Conservation (phyloP, 2,113 vertebrate genomes). For the Paralichthys olivaceus region DNA sequence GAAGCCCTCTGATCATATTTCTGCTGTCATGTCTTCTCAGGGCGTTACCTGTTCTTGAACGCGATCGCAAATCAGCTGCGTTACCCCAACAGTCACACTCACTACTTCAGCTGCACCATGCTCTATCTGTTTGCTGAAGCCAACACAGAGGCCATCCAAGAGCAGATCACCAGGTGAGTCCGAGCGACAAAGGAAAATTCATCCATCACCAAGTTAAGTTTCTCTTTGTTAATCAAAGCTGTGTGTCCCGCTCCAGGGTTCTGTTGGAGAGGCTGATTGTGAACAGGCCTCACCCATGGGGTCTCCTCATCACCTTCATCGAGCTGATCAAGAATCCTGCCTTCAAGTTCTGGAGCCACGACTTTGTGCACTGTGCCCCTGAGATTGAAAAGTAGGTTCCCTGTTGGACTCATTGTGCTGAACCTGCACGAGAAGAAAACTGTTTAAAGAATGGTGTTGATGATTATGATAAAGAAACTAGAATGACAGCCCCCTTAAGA, state of each 20-base stretch:
- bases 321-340: constrained; percentile 99
- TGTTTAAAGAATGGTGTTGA: no score
- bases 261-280: constrained; percentile 98
- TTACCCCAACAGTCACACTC: constrained; percentile 99
- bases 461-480: not conserved
- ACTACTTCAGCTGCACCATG: constrained; percentile 99
- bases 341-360: constrained; percentile 99
- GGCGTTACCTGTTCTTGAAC: constrained; percentile 97
- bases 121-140: constrained; percentile 98
- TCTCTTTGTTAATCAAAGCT: not conserved
- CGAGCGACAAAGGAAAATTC: fast-evolving
- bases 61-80: constrained; percentile 99
- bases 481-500: not conserved
- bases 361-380: constrained; percentile 99
- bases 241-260: constrained; percentile 81
- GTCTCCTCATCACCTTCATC: constrained; percentile 98
- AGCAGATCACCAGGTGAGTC: constrained; percentile 94
- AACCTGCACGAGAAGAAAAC: no score
- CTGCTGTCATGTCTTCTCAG: constrained; percentile 69
- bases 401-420: not conserved
- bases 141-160: constrained; percentile 98
- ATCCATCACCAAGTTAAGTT: fast-evolving
- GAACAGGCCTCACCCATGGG: constrained; percentile 99
- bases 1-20: not conserved
- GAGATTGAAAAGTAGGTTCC: constrained; percentile 98